These are phyloP conservation scores for Lissocephala sabroskyi DNA, from an alignment of 2,888 invertebrate species.

Conservation along the genomic window DNA sequence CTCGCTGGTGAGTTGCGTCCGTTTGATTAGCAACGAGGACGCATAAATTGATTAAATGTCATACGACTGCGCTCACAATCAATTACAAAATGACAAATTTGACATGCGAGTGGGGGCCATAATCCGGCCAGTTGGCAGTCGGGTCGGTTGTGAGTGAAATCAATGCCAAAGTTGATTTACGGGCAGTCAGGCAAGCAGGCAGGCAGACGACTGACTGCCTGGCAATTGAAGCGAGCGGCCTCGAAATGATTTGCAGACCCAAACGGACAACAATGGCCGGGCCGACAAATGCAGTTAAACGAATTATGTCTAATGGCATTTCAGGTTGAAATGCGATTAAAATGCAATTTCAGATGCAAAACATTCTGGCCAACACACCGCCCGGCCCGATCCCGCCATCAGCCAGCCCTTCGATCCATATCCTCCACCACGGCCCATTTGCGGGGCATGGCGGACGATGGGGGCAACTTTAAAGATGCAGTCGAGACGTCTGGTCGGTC, in stretches of 20 bases:
- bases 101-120: slow-evolving; percentile 40
- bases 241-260: slow-evolving; percentile 26
- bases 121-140: slow-evolving; percentile 55
- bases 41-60: slow-evolving; percentile 56
- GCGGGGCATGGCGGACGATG: slow-evolving; percentile 1
- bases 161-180: slow-evolving; percentile 60
- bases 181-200: no score
- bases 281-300: slow-evolving; percentile 59
- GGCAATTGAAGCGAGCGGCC: slow-evolving; percentile 31
- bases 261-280: slow-evolving; percentile 2
- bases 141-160: slow-evolving; percentile 26
- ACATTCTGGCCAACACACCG: slow-evolving; percentile 34
- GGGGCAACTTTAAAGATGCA: slow-evolving; percentile 31
- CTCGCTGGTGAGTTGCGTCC: background rate
- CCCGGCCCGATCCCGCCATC: slow-evolving; percentile 19
- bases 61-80: slow-evolving; percentile 41
- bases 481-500: slow-evolving; percentile 16
- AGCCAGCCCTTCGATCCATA: no score
- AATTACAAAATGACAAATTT: slow-evolving; percentile 55
- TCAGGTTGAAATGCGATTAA: slow-evolving; percentile 64
- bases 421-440: no score
- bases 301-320: slow-evolving; percentile 64
- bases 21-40: slow-evolving; percentile 25
- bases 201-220: slow-evolving; percentile 17
- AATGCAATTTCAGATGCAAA: slow-evolving; percentile 63